Conservation (phyloP, 2,888 invertebrate genomes). For the Habrosyne pyritoides region DNA sequence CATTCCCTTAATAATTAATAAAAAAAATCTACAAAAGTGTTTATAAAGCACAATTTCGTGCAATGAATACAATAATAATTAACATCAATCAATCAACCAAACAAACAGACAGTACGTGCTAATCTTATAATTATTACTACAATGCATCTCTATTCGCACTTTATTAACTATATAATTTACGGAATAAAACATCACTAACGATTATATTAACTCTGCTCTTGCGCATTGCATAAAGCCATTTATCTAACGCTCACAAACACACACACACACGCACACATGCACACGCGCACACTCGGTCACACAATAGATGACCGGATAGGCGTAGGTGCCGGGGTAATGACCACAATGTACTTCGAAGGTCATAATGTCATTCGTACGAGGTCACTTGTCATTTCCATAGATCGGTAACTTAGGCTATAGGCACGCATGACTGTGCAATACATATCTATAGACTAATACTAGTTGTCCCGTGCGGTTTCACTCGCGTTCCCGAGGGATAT, state of each 20-base stretch:
- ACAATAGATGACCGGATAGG: slow-evolving; percentile 27
- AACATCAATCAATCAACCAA: too few species aligned
- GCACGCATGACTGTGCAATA: too few species aligned
- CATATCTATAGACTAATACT: too few species aligned
- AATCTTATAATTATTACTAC: neutral
- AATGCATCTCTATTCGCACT: neutral
- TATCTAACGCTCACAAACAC: slow-evolving; percentile 16
- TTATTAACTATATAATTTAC: too few species aligned
- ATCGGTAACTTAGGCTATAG: too few species aligned
- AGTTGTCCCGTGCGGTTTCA: too few species aligned
- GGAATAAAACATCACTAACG: neutral
- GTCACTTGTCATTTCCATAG: neutral
- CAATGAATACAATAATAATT: too few species aligned
- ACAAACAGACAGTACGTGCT: neutral
- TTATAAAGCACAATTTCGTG: too few species aligned
- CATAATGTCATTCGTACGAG: slow-evolving; percentile 3
- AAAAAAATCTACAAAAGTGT: too few species aligned
- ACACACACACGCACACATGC: neutral
- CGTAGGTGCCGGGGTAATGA: slow-evolving; percentile 22
- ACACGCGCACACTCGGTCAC: slow-evolving; percentile 18
- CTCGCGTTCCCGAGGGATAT: too few species aligned
- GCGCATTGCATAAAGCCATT: slow-evolving; percentile 10
- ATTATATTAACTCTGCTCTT: neutral
- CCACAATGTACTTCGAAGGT: slow-evolving; percentile 8
- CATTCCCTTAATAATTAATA: too few species aligned